A percentile compares a stretch with the other conserved stretches of the same genome.
Evolutionary conservation across 2,888 invertebrate species (phyloP).

Genomic region (Petrolisthes manimaculis): DNA sequence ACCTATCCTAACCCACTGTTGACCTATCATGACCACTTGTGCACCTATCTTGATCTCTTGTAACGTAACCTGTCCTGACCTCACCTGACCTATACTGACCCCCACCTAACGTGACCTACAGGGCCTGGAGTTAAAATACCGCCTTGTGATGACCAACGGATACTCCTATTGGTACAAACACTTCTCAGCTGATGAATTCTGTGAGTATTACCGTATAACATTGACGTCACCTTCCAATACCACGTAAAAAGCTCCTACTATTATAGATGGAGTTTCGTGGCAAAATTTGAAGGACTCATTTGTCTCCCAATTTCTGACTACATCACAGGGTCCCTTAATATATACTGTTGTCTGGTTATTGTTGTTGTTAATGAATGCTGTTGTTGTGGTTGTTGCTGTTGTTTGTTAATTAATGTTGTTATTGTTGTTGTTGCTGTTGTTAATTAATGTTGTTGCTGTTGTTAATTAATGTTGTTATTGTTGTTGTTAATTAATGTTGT

Average conservation of each 20-base stretch:
- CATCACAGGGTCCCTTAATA: too few species aligned
- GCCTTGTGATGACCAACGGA: conserved; percentile 86
- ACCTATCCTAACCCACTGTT: too few species aligned
- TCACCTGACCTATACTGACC: background rate
- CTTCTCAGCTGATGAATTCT: conserved; percentile 95
- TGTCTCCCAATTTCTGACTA: too few species aligned
- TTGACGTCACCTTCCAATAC: too few species aligned
- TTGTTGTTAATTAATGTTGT: too few species aligned
- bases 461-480: too few species aligned
- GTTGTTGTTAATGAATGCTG: background rate
- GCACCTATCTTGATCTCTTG: too few species aligned
- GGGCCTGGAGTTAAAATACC: conserved; percentile 83
- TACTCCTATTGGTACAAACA: conserved; percentile 86
- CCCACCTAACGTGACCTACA: conserved; percentile 70
- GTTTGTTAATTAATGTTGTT: background rate
- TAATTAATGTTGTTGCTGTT: background rate
- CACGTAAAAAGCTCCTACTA: too few species aligned
- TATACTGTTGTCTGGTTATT: background rate
- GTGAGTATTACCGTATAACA: conserved; percentile 76
- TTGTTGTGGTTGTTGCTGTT: background rate
- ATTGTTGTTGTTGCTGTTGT: background rate
- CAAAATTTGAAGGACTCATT: too few species aligned
- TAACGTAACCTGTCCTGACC: too few species aligned
- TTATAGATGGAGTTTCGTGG: background rate
- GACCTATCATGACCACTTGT: too few species aligned